Base-by-base conservation (phyloP, 2,797 vertebrate genomes). In the Brachymystax lenok region DNA sequence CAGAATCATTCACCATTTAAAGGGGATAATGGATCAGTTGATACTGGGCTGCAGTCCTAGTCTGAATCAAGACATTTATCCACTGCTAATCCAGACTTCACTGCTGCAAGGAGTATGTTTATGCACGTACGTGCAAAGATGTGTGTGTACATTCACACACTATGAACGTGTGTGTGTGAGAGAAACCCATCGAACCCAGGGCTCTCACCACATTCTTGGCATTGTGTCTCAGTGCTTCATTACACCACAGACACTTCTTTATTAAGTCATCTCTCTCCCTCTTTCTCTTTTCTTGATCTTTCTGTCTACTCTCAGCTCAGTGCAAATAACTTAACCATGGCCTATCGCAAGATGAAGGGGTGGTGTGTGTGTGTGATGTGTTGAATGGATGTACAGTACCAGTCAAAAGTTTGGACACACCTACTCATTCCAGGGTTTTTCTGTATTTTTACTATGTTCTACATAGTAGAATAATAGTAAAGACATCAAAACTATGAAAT, bases 221-320 rank as follows among this genome's bases (percentile, higher is more conserved):
- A 88, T 91, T 91, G 90, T 74, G 80, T 27, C 81, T 91, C 85
- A 83, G 83, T 77, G 82, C 88, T 86, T 86, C 91, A 91, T 90
- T 92, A 77, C 71, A 79, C 75, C 75, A 80, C 87, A 90, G 86
- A 90, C 85, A 81, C 90, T 83, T 88, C 66, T 79, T 90, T 91
- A 92, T 91, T 88, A 83, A 86, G 88, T 87, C 83, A 84, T 80
- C 85, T 88, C 79, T 87, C 79, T 87, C 86, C 79, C 78, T 88
- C 81, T 73, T 86, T 82, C 86, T 83, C 74, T 86, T 84, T 83
- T 84, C 89, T 92, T 89, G 88, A 87, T 90, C 87, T 73, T 90
- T 88, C 75, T 82, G 80, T 83, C 80, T 78, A 82, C 87, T 91
- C 88, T 87, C 85, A 81, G 88, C 77, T 86, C 80, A 80, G 73